Conservation (phyloP, 1,140 invertebrate species). For the Phymorhynchus buccinoides region DNA sequence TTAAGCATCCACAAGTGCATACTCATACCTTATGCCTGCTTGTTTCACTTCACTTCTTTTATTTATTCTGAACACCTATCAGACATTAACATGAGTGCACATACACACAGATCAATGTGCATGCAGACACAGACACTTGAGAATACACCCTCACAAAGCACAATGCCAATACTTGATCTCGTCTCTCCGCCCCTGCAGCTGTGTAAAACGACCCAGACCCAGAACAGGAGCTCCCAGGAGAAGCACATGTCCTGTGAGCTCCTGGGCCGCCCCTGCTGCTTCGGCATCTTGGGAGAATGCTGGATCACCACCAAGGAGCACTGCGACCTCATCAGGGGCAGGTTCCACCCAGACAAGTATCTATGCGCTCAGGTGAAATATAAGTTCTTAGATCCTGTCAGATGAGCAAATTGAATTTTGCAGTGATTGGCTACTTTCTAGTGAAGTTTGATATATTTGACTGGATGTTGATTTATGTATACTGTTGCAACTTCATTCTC, state of each 20-base stretch:
- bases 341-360: constrained; percentile 97
- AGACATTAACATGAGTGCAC: too few species aligned
- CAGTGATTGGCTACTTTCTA: too few species aligned
- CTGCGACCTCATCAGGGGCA: constrained; percentile 96
- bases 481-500: too few species aligned
- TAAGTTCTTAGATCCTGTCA: too few species aligned
- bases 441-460: too few species aligned
- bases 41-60: too few species aligned
- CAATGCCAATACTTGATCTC: neutral
- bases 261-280: constrained; percentile 98
- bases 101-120: too few species aligned
- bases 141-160: neutral
- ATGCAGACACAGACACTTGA: neutral
- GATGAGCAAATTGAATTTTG: too few species aligned
- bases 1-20: too few species aligned
- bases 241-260: constrained; percentile 96
- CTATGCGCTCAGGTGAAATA: constrained; percentile 96
- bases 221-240: constrained; percentile 49
- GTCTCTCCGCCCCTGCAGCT: constrained; percentile 51
- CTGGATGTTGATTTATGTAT: too few species aligned
- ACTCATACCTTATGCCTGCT: too few species aligned
- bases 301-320: constrained; percentile 97
- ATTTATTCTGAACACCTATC: too few species aligned
- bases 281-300: constrained; percentile 93
- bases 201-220: constrained; percentile 60